These are phyloP conservation scores for Odocoileus hemionus DNA, from an alignment of 2,113 vertebrate species.

Conservation along the genomic window DNA sequence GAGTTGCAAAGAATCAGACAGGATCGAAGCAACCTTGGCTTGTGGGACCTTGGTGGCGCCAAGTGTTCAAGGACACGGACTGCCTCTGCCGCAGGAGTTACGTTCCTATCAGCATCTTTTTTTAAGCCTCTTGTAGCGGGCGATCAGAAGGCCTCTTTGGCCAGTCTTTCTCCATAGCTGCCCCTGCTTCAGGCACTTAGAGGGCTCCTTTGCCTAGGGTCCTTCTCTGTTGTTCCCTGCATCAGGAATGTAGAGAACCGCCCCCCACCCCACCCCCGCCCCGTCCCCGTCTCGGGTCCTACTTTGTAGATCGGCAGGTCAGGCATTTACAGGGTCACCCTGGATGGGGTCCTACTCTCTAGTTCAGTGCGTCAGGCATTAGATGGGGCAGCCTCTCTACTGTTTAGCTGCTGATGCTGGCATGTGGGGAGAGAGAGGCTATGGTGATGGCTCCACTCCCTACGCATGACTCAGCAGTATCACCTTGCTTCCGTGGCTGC, in stretches of 20 bases:
- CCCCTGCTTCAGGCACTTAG: background rate
- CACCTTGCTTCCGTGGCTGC: background rate
- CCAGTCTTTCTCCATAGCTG: background rate
- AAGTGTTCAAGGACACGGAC: fast-evolving
- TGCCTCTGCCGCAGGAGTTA: background rate
- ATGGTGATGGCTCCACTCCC: background rate
- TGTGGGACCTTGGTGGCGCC: background rate
- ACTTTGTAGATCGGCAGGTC: background rate
- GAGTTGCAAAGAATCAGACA: fast-evolving
- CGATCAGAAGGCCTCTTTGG: background rate
- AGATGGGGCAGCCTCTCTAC: background rate
- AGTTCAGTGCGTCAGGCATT: background rate
- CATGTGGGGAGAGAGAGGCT: background rate
- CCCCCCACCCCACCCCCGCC: fast-evolving
- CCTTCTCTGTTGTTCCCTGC: background rate
- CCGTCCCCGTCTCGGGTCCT: background rate
- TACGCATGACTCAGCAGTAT: background rate
- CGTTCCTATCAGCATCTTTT: background rate
- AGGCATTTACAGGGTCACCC: background rate
- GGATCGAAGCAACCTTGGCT: background rate
- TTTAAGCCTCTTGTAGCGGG: background rate
- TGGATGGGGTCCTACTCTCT: background rate
- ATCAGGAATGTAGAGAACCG: background rate
- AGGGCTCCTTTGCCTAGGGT: background rate
- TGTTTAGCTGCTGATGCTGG: background rate